Base-by-base conservation (phyloP, 2,888 invertebrate species). In the Leptarthrus brevirostris region DNA sequence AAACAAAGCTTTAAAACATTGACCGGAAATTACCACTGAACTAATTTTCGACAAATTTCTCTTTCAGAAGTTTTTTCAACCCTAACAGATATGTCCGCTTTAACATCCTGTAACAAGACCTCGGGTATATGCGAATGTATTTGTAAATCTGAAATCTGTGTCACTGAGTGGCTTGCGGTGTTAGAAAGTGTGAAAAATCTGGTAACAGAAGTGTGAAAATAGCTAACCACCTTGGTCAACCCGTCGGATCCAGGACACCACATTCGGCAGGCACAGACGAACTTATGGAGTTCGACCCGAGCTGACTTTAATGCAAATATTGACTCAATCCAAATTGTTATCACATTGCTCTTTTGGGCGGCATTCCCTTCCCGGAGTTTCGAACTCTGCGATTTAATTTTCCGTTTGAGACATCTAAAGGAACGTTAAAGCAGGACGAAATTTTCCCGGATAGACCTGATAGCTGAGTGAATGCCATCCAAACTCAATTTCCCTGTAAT, bases 311-410 rank as follows among this genome's bases (percentile, higher is more conserved):
- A 70, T 22, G 36, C 70, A 70, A 70, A 70, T 52, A 70, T 70
- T 70, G 70, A 70, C 70, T 70, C 20, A 16, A 44, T 20, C 53
- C 70, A 70, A 70, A 30, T 70, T 70, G 70, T 70, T 70, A 70
- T 52, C 52, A 20, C 14, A 36, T 53, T 70, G 70, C 30, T 30
- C 70, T 36, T 70, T 70, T 52, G 34, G 20, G 30, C n/a, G n/a
- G n/a, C 26, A 30, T 30, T 52, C 10, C n/a, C 12, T 20, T 52
- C 30, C 18, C 20, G 20, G 18, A n/a, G 22, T n/a, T 44, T 52
- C 53, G 53, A 16, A 47, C 44, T 20, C 16, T 26, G 49, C 26
- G 30, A 72, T 72, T 72, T 72, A 72, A 56, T 54, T 72, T 71
- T 71, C 70, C 40, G 40, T 71, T 71, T 71, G 70, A 71, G 52